Conservation (phyloP, 30 jellyfish, hydroid and myxozoan species). For the Aurelia coerulea region DNA sequence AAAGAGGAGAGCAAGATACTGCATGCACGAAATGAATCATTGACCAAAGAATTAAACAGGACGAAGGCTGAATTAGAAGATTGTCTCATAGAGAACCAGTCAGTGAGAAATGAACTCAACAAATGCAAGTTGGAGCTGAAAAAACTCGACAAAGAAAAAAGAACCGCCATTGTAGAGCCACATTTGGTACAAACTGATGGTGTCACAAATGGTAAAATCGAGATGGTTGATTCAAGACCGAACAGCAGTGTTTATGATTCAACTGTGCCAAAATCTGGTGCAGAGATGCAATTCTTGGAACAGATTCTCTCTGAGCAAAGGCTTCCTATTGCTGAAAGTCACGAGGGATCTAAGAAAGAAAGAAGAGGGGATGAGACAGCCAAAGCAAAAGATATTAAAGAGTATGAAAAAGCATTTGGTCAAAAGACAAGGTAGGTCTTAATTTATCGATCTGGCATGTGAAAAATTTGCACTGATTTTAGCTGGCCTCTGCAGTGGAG, state of each 20-base stretch:
- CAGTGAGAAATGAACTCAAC: constrained; percentile 62
- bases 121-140: constrained; percentile 63
- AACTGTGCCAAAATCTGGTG: constrained; percentile 69
- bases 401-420: constrained; percentile 68
- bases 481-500: neutral
- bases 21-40: constrained; percentile 54
- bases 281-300: constrained; percentile 56
- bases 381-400: constrained; percentile 49
- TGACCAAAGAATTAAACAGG: constrained; percentile 64
- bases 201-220: constrained; percentile 53
- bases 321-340: constrained; percentile 30
- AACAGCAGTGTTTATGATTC: constrained; percentile 57
- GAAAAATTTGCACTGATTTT: neutral
- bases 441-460: no score
- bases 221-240: constrained; percentile 29
- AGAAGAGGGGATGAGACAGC: constrained; percentile 26
- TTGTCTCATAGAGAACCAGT: constrained; percentile 48
- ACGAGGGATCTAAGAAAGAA: constrained; percentile 23
- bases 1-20: constrained; percentile 61
- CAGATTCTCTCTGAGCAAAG: constrained; percentile 65
- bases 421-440: constrained; percentile 52
- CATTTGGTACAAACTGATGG: constrained; percentile 52
- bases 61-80: constrained; percentile 45
- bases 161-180: constrained; percentile 86
- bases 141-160: constrained; percentile 64